Conservation (phyloP, 2,797 vertebrate species). For the Chrosomus eos region DNA sequence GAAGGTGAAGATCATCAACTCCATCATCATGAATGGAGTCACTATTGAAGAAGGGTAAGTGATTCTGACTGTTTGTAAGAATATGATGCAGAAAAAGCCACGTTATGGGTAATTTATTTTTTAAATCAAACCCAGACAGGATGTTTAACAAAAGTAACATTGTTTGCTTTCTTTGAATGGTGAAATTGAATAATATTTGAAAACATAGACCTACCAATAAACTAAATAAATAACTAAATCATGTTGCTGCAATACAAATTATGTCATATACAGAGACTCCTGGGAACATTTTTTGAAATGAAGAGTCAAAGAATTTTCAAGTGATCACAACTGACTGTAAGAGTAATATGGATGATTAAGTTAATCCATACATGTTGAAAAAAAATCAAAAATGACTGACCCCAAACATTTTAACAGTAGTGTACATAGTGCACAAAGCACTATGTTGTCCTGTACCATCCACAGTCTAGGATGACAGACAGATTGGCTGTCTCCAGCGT, state of each 20-base stretch:
- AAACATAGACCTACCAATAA: background rate
- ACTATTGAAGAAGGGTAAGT: constrained; percentile 95
- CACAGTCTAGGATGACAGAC: background rate
- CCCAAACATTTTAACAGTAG: background rate
- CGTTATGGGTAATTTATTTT: constrained; percentile 10
- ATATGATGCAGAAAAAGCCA: background rate
- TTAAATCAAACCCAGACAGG: background rate
- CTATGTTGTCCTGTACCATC: background rate
- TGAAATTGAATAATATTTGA: constrained; percentile 8
- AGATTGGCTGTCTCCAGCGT: background rate
- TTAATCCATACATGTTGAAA: background rate
- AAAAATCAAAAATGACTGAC: background rate
- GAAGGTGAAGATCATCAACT: constrained; percentile 91
- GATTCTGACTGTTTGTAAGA: background rate
- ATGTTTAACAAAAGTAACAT: background rate
- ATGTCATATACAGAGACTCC: background rate
- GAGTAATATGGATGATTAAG: too few relatives aligned
- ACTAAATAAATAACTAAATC: background rate
- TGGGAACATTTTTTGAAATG: too few relatives aligned
- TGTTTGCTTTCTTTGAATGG: background rate
- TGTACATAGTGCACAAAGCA: background rate
- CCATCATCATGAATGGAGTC: constrained; percentile 97
- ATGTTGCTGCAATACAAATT: background rate
- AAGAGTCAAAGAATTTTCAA: background rate
- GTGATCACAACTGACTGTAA: background rate